Percentiles rank a stretch among this genome's conserved stretches.
Evolutionary conservation across 1,140 invertebrate genomes (phyloP).

Genomic region (Anastatus disparis): DNA sequence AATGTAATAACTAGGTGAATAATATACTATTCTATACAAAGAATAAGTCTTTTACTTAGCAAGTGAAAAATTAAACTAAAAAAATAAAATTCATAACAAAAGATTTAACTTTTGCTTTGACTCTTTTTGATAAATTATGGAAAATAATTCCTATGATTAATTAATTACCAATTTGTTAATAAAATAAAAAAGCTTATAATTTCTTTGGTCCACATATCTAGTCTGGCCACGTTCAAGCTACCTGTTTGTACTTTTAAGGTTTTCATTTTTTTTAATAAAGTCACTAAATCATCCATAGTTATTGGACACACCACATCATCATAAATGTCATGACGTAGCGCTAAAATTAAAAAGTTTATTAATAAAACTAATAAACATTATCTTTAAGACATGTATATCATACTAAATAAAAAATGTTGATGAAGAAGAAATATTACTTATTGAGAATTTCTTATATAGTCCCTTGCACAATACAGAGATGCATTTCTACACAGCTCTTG

Average conservation of each 20-base stretch:
- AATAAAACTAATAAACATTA: neutral
- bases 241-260: slow-evolving; percentile 74
- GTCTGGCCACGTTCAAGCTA: slow-evolving; percentile 53
- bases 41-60: neutral
- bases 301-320: slow-evolving; percentile 78
- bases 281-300: slow-evolving; percentile 77
- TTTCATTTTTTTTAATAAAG: slow-evolving; percentile 77
- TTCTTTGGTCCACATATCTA: slow-evolving; percentile 64
- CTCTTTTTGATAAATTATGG: slow-evolving; percentile 1
- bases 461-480: slow-evolving; percentile 86
- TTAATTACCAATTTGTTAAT: neutral
- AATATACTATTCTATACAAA: neutral
- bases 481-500: slow-evolving; percentile 91
- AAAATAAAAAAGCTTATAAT: neutral
- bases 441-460: slow-evolving; percentile 69
- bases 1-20: no score
- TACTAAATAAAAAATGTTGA: neutral
- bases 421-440: slow-evolving; percentile 43
- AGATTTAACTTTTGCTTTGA: neutral
- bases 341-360: slow-evolving; percentile 21
- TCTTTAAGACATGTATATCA: slow-evolving; percentile 9
- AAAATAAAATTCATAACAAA: slow-evolving; percentile 14
- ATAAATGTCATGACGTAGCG: slow-evolving; percentile 68
- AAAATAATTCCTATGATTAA: neutral
- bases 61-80: neutral